Evolutionary conservation across 2,888 invertebrate species (phyloP), one percentile per base, ranked within the genome.

Genomic region (Chymomyza amoena): DNA sequence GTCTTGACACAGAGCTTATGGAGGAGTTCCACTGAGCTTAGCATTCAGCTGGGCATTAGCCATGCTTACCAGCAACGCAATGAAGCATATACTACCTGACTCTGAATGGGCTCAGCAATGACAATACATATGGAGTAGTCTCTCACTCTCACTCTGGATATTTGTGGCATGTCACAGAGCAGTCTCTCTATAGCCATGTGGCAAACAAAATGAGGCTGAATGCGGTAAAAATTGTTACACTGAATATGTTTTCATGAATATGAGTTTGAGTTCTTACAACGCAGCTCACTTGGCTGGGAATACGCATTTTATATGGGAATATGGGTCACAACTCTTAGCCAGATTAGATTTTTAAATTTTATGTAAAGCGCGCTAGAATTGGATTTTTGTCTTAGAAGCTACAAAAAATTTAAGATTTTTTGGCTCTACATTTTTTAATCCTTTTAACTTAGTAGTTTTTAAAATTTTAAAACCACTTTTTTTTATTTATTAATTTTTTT

Each of bases 21-120:
- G 20, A 61, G 72, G 18, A 66, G 77, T 72, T 16, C 6, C 45
- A 77, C 75, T 81, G 74, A 83, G 76, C 80, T 64, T 75, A 66
- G 63, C 64, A 74, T 75, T 70, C 70, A 74, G 56, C 70, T 69
- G 80, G 32, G 76, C 72, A 79, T 87, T 81, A 73, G 76, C 72
- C 59, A 64, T 72, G 76, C 71, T 78, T 75, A 70, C 10, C 39
- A 13, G 66, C 72, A 75, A 75, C 72, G 70, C 84, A 81, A 72
- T 82, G 77, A 78, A 65, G 79, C 82, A 76, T 68, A 60, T 76
- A 69, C 68, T 62, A 64, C 65, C 57, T 61, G 73, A 72, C 76
- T 56, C 66, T 71, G 64, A 68, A 70, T 66, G 20, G 32, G 52
- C 52, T 45, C 6, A 45, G 13, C 39, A 45, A 45, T 45, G 39